These are phyloP conservation scores for Dendrophyllia cribrosa DNA, from an alignment of 64 coral and sea anemone genomes.

Conservation along the genomic window DNA sequence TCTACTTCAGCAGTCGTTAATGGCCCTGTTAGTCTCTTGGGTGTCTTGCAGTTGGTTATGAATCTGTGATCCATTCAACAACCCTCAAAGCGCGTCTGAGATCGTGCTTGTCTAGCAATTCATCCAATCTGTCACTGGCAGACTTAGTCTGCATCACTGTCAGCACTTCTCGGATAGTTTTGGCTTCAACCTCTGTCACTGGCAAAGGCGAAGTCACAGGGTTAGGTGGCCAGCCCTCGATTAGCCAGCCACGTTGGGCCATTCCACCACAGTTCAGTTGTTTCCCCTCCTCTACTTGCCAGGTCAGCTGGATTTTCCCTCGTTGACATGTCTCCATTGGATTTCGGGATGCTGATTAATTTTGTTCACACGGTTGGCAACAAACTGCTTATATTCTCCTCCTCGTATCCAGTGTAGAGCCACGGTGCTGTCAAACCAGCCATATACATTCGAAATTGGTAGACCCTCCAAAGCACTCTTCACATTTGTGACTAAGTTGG, in stretches of 20 bases:
- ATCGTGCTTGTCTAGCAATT: too few species aligned
- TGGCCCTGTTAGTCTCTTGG: background rate
- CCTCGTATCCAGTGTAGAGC: background rate
- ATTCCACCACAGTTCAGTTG: too few species aligned
- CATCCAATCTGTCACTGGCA: background rate
- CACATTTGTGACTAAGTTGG: too few species aligned
- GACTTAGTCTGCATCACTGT: background rate
- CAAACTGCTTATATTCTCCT: background rate
- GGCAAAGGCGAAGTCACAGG: too few species aligned
- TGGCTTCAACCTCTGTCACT: background rate
- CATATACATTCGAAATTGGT: background rate
- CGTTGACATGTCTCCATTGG: too few species aligned
- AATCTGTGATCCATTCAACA: background rate
- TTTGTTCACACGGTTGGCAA: too few species aligned
- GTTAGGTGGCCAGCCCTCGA: background rate
- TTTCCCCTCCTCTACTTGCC: too few species aligned
- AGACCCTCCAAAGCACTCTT: background rate
- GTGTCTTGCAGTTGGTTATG: background rate
- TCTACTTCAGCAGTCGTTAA: background rate
- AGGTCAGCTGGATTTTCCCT: too few species aligned
- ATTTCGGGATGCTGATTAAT: too few species aligned
- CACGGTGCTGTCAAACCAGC: background rate
- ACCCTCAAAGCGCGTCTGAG: background rate
- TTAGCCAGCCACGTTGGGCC: background rate
- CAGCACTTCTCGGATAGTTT: background rate